These are phyloP conservation scores for Sweltsa coloradensis DNA, from an alignment of 1,140 invertebrate species.

Conservation along the genomic window DNA sequence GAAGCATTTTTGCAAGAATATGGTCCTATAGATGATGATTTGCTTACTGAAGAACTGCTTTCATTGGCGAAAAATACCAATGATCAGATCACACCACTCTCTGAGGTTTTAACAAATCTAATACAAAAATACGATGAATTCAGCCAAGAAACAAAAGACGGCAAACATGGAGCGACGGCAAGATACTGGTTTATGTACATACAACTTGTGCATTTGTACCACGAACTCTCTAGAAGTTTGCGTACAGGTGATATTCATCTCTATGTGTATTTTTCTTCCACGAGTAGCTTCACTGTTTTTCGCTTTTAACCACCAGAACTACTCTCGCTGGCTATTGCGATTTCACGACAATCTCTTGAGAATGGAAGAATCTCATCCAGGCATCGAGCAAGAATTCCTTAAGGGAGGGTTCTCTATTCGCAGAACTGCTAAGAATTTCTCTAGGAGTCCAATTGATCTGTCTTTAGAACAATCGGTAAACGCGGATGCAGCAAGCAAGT, in stretches of 20 bases:
- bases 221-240: slow-evolving; percentile 19
- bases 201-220: slow-evolving; percentile 21
- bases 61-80: too few species aligned
- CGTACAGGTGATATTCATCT: slow-evolving; percentile 17
- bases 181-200: slow-evolving; percentile 20
- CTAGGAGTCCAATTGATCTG: slow-evolving; percentile 22
- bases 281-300: slow-evolving; percentile 26
- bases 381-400: slow-evolving; percentile 16
- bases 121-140: neutral
- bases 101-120: neutral
- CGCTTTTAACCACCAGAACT: slow-evolving; percentile 25
- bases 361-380: slow-evolving; percentile 20
- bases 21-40: too few species aligned
- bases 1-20: slow-evolving; percentile 23
- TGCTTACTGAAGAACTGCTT: too few species aligned
- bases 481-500: slow-evolving; percentile 23
- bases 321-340: slow-evolving; percentile 21
- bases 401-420: slow-evolving; percentile 15
- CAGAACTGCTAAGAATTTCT: slow-evolving; percentile 23
- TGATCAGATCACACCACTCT: too few species aligned
- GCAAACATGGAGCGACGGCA: neutral
- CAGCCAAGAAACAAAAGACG: neutral
- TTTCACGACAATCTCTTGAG: slow-evolving; percentile 22
- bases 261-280: slow-evolving; percentile 16
- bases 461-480: slow-evolving; percentile 23